phyloP scores from a whole-genome alignment of 1,140 invertebrate species.

The Dendroctonus valens region DNA sequence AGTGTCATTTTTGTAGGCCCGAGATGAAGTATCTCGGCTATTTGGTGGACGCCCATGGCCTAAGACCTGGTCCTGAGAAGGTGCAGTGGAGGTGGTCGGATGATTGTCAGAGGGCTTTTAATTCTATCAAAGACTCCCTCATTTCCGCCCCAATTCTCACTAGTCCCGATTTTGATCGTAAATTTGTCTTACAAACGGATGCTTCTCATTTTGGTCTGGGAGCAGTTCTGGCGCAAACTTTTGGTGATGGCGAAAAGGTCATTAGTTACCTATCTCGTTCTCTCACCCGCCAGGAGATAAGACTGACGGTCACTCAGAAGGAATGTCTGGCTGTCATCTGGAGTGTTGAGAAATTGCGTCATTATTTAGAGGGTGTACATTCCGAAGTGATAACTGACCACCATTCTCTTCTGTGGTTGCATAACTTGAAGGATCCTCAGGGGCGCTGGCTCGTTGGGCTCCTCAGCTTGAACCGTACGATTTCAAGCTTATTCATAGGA shows the following conservation, averaged over 20 bases:
- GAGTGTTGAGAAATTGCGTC: conserved; percentile 49
- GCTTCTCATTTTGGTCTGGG: conserved; percentile 38
- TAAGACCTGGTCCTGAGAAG: conserved; percentile 38
- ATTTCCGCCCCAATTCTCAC: conserved; percentile 28
- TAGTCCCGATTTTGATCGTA: conserved; percentile 38
- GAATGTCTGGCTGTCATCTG: conserved; percentile 50
- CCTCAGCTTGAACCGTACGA: conserved; percentile 50
- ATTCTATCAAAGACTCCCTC: conserved; percentile 25
- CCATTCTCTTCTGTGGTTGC: conserved; percentile 51
- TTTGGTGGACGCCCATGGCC: conserved; percentile 15
- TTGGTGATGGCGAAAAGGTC: conserved; percentile 29
- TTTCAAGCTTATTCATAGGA: conserved; percentile 49
- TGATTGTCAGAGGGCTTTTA: conserved; percentile 30
- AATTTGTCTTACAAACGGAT: conserved; percentile 42
- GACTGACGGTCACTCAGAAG: conserved; percentile 52
- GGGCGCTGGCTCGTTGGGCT: conserved; percentile 52
- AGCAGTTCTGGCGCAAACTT: conserved; percentile 34
- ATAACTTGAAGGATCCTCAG: conserved; percentile 48
- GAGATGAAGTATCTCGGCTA: too few species aligned
- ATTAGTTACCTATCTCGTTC: conserved; percentile 27
- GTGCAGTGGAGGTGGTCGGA: conserved; percentile 22
- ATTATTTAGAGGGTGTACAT: conserved; percentile 49
- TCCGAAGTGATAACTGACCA: conserved; percentile 56
- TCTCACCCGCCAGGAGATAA: conserved; percentile 46
- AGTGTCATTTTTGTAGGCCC: conserved; percentile 43